phyloP scores from a whole-genome alignment of 2,113 vertebrate species.

The Sialia sialis region DNA sequence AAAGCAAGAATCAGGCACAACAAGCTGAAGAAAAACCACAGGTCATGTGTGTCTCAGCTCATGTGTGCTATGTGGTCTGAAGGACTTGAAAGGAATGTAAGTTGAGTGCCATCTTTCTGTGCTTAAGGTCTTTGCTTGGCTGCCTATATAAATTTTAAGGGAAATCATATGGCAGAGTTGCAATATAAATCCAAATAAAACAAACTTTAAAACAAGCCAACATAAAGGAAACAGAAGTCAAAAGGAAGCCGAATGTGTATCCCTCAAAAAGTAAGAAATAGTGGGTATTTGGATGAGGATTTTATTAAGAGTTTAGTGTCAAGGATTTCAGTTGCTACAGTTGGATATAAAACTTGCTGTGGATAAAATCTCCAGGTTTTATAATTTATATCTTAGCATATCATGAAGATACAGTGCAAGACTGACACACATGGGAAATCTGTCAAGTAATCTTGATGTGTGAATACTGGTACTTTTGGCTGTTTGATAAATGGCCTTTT shows the following conservation, averaged over 20 bases:
- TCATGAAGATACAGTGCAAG: background rate
- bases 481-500: background rate
- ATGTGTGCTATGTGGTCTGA: background rate
- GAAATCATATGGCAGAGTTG: background rate
- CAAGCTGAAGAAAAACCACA: background rate
- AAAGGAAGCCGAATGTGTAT: background rate
- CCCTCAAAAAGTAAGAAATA: background rate
- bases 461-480: background rate
- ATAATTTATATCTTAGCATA: background rate
- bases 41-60: background rate
- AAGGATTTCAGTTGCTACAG: background rate
- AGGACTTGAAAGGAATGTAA: conserved; percentile 4
- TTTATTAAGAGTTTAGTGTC: background rate
- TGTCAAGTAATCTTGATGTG: background rate
- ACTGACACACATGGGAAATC: background rate
- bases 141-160: background rate
- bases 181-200: conserved; percentile 23
- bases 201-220: background rate
- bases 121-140: background rate
- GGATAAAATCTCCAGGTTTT: background rate
- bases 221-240: background rate
- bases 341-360: background rate
- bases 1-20: background rate
- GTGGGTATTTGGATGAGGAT: background rate
- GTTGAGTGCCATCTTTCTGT: background rate